Conservation (phyloP, 2,113 vertebrate genomes). For the Apteryx owenii region DNA sequence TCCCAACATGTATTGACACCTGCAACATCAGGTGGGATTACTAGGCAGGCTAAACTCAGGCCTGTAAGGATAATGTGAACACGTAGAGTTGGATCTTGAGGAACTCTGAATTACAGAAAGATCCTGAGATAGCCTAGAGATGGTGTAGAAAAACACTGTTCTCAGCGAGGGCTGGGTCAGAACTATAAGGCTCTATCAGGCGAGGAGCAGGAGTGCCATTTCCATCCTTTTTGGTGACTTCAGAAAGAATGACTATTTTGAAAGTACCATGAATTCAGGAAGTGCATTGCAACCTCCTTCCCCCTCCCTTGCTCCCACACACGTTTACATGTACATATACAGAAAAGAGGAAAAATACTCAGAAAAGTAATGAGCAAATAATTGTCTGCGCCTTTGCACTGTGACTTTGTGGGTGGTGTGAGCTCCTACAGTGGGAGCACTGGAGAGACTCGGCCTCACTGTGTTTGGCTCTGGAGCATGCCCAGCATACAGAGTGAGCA, state of each 20-base stretch:
- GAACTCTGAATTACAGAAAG: background rate
- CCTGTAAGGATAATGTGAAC: background rate
- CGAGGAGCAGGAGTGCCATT: background rate
- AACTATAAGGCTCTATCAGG: background rate
- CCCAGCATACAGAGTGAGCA: background rate
- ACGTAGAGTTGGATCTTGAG: background rate
- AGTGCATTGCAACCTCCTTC: background rate
- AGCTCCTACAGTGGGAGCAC: background rate
- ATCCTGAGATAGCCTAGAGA: background rate
- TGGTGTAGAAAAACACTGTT: background rate
- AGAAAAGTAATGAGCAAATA: background rate
- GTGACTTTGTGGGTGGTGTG: background rate
- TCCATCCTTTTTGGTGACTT: background rate
- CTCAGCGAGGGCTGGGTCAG: background rate
- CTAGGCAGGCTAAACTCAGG: background rate
- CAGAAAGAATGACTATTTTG: background rate
- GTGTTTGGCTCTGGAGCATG: background rate
- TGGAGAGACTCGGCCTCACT: background rate
- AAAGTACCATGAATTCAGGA: background rate
- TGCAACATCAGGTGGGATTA: background rate
- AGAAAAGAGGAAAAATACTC: background rate
- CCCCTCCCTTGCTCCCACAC: background rate
- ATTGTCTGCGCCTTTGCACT: background rate
- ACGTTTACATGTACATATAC: fast-evolving
- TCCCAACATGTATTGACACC: background rate